Base-by-base conservation (phyloP, 2,113 vertebrate genomes). In the Thomomys bottae region DNA sequence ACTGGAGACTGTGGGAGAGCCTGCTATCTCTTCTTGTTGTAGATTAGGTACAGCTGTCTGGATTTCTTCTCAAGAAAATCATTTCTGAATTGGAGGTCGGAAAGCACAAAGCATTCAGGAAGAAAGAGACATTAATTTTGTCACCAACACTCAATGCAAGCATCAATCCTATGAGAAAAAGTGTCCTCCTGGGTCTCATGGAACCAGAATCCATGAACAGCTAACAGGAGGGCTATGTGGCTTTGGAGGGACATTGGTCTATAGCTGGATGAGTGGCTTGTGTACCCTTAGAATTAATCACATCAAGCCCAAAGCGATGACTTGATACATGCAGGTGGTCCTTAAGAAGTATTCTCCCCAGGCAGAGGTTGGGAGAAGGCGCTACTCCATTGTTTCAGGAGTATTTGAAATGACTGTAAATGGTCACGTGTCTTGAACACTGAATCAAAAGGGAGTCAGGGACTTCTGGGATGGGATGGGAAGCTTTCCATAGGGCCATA, bases 391-490 rank as follows among this genome's bases (percentile, higher is more conserved):
- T 85, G 86, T 95, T 81, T 95, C 80, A 59, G 23, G 72, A 45
- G 81, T 88, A 80, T 89, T 78, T 93, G 87, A 88, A 91, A 87
- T 92, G 91, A 91, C 73, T 72, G 72, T 66, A 92, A 82, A 85
- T 88, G 84, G 86, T 78, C 80, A 90, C 72, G 61, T 15, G 34
- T 59, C 88, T 76, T 67, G 89, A 95, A 90, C 5, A 87, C 68
- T 68, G 90, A 82, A 88, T 67, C 87, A 94, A 88, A 68, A 54
- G 24, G 81, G 91, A 94, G 86, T 77, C 86, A 82, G 94, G 76
- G 42, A 71, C 68, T 86, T 57, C 49, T 18, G 49, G 54, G 54
- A 63, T 30, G 68, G 42, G 67, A 84, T 88, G 89, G 94, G 89
- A 84, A 93, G 76, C 70, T 77, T 90, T 85, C 67, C 24, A 54